phyloP scores from a whole-genome alignment of 2,113 vertebrate genomes.

The Carollia perspicillata region DNA sequence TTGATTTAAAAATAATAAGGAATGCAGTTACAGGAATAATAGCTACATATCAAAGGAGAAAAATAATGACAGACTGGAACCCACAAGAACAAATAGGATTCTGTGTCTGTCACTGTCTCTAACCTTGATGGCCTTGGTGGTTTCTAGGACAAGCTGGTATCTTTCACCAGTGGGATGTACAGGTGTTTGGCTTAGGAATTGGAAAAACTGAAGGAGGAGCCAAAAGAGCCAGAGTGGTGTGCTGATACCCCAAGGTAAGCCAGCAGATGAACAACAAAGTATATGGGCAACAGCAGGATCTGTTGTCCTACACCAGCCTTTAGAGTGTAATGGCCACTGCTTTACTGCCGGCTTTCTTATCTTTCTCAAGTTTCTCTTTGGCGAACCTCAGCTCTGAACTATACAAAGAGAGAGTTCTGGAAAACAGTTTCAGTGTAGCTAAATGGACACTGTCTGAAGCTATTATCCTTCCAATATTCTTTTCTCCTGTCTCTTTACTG shows the following conservation, averaged over 20 bases:
- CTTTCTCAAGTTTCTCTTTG: neutral
- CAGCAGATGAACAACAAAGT: neutral
- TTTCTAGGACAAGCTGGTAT: neutral
- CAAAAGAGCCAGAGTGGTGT: neutral
- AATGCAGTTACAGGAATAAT: neutral
- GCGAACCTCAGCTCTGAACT: neutral
- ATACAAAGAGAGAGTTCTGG: neutral
- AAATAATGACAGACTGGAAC: neutral
- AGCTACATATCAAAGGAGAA: neutral
- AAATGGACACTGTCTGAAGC: neutral
- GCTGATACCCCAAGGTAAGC: neutral
- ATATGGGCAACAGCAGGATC: fast-evolving
- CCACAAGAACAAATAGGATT: neutral
- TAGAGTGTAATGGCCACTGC: neutral
- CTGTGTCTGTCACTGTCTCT: neutral
- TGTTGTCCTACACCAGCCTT: fast-evolving
- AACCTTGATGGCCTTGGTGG: neutral
- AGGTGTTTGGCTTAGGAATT: neutral
- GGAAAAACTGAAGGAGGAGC: neutral
- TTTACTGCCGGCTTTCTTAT: neutral
- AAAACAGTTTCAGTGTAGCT: neutral
- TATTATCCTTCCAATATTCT: neutral
- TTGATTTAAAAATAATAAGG: neutral
- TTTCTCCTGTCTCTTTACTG: neutral
- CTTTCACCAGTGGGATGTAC: neutral